These are phyloP conservation scores for Hippopotamus amphibius DNA, from an alignment of 2,113 vertebrate genomes.

Conservation along the genomic window DNA sequence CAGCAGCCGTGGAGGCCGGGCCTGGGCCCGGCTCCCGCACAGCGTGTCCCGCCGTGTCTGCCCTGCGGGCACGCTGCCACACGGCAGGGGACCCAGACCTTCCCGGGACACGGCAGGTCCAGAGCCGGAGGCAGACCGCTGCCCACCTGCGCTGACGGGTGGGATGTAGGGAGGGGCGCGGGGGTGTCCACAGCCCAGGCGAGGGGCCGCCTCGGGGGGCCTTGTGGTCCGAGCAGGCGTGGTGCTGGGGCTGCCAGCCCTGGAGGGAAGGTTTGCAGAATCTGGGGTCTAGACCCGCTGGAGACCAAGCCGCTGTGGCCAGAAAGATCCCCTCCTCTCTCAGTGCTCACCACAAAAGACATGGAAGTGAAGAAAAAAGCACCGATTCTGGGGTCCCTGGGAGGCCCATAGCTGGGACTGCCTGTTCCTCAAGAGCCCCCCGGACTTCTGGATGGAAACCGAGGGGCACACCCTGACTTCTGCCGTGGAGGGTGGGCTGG, in stretches of 20 bases:
- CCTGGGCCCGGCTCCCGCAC: not conserved
- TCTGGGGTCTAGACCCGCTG: not conserved
- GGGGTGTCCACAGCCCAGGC: not conserved
- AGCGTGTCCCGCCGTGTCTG: not conserved
- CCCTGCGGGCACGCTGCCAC: not conserved
- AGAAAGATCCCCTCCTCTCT: not conserved
- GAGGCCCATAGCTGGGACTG: not conserved
- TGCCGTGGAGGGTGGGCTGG: not conserved
- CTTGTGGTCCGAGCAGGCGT: not conserved
- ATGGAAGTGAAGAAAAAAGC: not conserved
- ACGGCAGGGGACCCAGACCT: not conserved
- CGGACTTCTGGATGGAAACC: not conserved
- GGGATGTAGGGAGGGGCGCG: not conserved
- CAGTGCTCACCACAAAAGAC: not conserved
- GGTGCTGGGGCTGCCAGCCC: not conserved
- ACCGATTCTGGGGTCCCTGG: not conserved
- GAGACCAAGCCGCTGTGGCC: not conserved
- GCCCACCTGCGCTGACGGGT: rapidly evolving
- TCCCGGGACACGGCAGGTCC: rapidly evolving
- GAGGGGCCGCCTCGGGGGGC: rapidly evolving
- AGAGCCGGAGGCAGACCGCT: not conserved
- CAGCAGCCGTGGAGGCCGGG: rapidly evolving
- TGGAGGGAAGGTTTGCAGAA: not conserved
- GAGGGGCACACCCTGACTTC: rapidly evolving
- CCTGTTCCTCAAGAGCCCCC: not conserved